Percentiles rank a stretch among this genome's conserved stretches.
Evolutionary conservation across 2,888 invertebrate genomes (phyloP).

Genomic region (Cryptocephalus moraei): DNA sequence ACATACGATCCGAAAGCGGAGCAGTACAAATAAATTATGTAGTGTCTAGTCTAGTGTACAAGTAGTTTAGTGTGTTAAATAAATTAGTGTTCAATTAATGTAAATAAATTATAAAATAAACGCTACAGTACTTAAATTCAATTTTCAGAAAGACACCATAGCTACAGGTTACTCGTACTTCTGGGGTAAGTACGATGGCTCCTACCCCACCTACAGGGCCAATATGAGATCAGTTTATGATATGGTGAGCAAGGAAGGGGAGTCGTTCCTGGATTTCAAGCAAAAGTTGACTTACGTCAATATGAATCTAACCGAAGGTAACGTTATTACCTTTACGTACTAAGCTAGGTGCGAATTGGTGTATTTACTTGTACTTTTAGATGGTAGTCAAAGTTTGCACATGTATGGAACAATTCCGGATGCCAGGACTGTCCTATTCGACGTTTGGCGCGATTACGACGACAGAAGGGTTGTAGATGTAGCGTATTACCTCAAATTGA

Average conservation of each 20-base stretch:
- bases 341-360: too few species aligned
- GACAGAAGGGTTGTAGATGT: conserved; percentile 69
- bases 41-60: too few species aligned
- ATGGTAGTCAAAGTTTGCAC: conserved; percentile 55
- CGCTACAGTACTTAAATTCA: too few species aligned
- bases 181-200: conserved; percentile 41
- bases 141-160: conserved; percentile 20
- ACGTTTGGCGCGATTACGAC: conserved; percentile 75
- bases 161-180: conserved; percentile 41
- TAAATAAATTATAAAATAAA: too few species aligned
- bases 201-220: conserved; percentile 44
- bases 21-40: too few species aligned
- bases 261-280: conserved; percentile 46
- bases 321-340: conserved; percentile 17
- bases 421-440: conserved; percentile 61
- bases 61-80: too few species aligned
- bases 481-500: conserved; percentile 67
- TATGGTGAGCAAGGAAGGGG: conserved; percentile 49
- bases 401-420: conserved; percentile 69
- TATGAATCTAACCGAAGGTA: conserved; percentile 57
- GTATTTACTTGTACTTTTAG: conserved; percentile 29
- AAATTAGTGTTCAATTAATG: too few species aligned
- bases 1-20: too few species aligned
- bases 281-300: conserved; percentile 53
- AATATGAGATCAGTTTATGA: conserved; percentile 49